phyloP scores from a whole-genome alignment of 35 echinoderm and acorn worm genomes.

The Heliocidaris tuberculata region DNA sequence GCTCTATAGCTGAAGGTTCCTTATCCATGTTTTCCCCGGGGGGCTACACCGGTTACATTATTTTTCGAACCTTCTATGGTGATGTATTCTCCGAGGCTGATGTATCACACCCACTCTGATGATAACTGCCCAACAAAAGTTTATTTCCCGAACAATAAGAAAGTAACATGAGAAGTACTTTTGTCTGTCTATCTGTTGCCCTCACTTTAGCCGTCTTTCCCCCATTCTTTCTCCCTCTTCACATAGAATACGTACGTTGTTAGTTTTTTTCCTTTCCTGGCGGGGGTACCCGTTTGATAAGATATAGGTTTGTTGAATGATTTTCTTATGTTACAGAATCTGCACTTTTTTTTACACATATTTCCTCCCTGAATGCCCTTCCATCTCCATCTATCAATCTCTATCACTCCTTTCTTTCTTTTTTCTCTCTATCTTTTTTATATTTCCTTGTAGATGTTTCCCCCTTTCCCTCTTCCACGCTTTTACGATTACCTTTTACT shows the following conservation, averaged over 20 bases:
- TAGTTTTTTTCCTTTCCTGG: too few species aligned
- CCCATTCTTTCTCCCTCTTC: not conserved
- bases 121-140: not conserved
- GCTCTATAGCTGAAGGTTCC: not conserved
- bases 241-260: not conserved
- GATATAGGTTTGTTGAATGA: too few species aligned
- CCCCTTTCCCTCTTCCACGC: not conserved
- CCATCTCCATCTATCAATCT: not conserved
- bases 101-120: not conserved
- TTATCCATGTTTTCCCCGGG: not conserved
- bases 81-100: not conserved
- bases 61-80: not conserved
- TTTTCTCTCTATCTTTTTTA: not conserved
- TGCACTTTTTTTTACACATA: too few species aligned
- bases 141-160: not conserved
- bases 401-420: not conserved
- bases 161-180: not conserved
- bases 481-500: not conserved
- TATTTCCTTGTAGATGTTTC: too few species aligned
- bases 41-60: not conserved
- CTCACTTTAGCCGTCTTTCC: not conserved
- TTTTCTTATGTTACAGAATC: too few species aligned
- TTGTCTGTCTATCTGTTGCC: not conserved
- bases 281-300: too few species aligned
- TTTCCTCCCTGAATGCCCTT: not conserved